These are phyloP conservation scores for human (Homo sapiens) DNA, from an alignment of 2,113 vertebrate genomes.

Conservation along the genomic window DNA sequence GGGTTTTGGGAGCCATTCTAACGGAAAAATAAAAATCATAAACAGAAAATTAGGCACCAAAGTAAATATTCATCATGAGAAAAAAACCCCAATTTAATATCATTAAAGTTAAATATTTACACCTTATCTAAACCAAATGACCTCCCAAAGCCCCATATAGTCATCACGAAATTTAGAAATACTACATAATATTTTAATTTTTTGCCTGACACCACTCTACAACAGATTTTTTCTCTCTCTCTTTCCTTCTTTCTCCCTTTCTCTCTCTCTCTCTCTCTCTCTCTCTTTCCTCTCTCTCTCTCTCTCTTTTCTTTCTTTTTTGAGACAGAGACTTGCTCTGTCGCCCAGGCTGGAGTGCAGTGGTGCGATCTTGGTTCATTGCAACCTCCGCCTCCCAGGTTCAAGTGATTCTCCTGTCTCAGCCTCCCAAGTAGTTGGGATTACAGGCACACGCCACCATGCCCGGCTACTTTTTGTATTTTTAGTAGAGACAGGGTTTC, in stretches of 20 bases:
- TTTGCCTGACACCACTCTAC: not conserved
- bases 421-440: no score
- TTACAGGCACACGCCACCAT: accelerated
- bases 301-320: no score
- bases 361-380: no score
- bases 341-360: no score
- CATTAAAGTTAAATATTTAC: not conserved
- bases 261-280: no score
- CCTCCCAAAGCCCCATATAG: not conserved
- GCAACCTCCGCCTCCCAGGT: accelerated
- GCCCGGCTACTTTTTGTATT: no score
- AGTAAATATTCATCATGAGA: not conserved
- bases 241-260: no score
- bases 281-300: no score
- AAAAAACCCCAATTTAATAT: not conserved
- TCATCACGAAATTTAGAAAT: not conserved
- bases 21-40: not conserved
- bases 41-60: not conserved
- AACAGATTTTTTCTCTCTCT: not conserved
- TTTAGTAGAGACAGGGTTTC: no score
- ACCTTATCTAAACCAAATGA: no score
- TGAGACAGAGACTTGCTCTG: no score
- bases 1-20: not conserved
- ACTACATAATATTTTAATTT: not conserved
- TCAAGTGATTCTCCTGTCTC: no score